These are phyloP conservation scores for Polietes domitor DNA, from an alignment of 2,888 invertebrate genomes.

Conservation along the genomic window DNA sequence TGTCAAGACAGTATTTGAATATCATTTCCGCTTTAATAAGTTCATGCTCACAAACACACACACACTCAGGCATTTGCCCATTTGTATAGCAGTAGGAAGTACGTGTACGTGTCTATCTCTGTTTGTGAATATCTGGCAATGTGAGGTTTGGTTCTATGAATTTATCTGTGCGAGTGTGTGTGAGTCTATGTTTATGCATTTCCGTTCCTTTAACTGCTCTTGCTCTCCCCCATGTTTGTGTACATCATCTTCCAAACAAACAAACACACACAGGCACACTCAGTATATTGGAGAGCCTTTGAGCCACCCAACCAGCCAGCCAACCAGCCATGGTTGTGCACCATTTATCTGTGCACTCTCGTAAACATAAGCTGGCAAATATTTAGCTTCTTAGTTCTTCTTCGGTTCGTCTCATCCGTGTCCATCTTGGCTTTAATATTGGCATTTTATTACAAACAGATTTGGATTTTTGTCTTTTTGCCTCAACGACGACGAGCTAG, in stretches of 20 bases:
- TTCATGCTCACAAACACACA: slow-evolving; percentile 34
- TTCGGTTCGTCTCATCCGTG: slow-evolving; percentile 13
- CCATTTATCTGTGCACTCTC: slow-evolving; percentile 7
- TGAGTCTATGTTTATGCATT: slow-evolving; percentile 27
- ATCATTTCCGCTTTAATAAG: slow-evolving; percentile 56
- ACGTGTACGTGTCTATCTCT: slow-evolving; percentile 12
- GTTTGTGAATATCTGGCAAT: neutral
- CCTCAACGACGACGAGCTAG: neutral
- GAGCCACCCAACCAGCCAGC: neutral
- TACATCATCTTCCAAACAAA: neutral
- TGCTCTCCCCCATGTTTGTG: neutral
- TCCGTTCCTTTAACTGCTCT: slow-evolving; percentile 48
- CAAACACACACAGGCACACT: neutral
- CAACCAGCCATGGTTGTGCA: slow-evolving; percentile 1
- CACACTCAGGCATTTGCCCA: neutral
- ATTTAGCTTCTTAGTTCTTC: slow-evolving; percentile 55
- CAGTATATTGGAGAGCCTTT: neutral
- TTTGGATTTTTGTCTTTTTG: slow-evolving; percentile 40
- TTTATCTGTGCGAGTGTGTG: neutral
- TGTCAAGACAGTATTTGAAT: slow-evolving; percentile 47
- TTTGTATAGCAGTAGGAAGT: neutral
- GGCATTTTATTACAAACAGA: slow-evolving; percentile 49
- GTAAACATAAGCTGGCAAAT: slow-evolving; percentile 49
- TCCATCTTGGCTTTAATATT: slow-evolving; percentile 58
- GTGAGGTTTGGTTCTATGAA: no score